These are phyloP conservation scores for Enteromius treurensis DNA, from an alignment of 2,797 vertebrate species.

Conservation along the genomic window DNA sequence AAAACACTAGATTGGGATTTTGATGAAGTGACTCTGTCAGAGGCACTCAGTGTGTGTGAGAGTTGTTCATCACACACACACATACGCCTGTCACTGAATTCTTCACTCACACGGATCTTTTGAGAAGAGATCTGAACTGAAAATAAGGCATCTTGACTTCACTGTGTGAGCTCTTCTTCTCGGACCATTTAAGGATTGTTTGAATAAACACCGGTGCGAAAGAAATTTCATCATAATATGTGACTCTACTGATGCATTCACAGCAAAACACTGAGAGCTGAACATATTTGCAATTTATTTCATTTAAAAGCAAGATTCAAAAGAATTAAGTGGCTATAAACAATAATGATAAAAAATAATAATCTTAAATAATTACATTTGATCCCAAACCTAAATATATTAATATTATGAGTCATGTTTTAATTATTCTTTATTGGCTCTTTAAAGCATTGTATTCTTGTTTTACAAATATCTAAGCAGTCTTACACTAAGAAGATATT, in stretches of 20 bases:
- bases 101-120: not conserved
- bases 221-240: too few species aligned
- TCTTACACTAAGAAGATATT: not conserved
- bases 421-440: not conserved
- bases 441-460: not conserved
- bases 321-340: not conserved
- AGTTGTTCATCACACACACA: conserved; percentile 9
- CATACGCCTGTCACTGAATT: not conserved
- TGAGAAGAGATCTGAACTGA: not conserved
- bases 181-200: not conserved
- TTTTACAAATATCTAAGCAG: not conserved
- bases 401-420: not conserved
- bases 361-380: not conserved
- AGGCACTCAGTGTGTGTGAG: conserved; percentile 9
- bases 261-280: not conserved
- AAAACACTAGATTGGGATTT: conserved; percentile 39
- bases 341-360: not conserved
- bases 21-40: conserved; percentile 37
- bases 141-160: not conserved
- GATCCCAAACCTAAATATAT: not conserved
- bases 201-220: not conserved
- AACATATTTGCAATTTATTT: not conserved
- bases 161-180: not conserved
- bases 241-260: not conserved
- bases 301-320: not conserved